phyloP scores from a whole-genome alignment of 92 coral and sea anemone genomes.

The Palythoa grandis region DNA sequence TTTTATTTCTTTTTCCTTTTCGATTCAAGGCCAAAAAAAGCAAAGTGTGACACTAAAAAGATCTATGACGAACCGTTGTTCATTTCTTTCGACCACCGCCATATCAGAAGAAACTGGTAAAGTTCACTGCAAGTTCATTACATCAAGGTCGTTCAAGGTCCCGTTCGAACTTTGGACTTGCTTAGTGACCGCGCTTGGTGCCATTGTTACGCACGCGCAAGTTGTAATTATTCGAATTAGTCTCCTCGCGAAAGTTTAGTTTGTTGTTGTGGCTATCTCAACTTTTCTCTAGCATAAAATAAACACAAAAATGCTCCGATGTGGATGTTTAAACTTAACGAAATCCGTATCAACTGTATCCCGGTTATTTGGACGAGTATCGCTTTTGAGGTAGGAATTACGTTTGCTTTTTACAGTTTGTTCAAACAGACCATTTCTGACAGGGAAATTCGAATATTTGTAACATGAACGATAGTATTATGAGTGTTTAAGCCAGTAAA shows the following conservation, averaged over 20 bases:
- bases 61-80: background rate
- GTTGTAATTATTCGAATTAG: background rate
- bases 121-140: background rate
- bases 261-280: background rate
- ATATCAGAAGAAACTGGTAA: background rate
- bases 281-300: background rate
- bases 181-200: background rate
- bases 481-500: too few relatives aligned
- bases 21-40: too few relatives aligned
- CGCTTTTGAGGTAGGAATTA: background rate
- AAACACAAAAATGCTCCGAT: background rate
- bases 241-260: background rate
- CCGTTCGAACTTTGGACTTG: background rate
- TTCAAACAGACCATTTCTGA: background rate
- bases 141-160: slow-evolving; percentile 3
- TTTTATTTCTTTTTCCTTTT: too few relatives aligned
- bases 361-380: background rate
- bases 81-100: background rate
- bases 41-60: background rate
- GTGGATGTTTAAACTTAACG: background rate
- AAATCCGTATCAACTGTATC: background rate
- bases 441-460: too few relatives aligned
- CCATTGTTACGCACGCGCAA: background rate
- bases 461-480: too few relatives aligned
- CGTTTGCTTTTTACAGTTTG: background rate